phyloP scores from a whole-genome alignment of 2,888 invertebrate species.

The Rhaphigaster nebulosa region DNA sequence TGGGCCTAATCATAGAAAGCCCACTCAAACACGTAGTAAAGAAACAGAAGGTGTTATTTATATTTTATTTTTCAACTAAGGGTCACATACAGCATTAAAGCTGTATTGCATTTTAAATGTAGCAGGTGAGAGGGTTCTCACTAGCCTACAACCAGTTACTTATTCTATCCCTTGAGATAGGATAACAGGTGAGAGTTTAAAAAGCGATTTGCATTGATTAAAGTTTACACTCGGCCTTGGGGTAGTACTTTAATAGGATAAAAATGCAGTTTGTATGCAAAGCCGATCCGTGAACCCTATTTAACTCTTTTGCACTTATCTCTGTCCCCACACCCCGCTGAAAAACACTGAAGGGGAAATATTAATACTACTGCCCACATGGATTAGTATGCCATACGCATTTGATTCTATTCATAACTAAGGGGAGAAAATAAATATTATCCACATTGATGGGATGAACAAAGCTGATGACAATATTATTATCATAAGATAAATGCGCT shows the following conservation, averaged over 20 bases:
- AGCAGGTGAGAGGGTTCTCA: slow-evolving; percentile 35
- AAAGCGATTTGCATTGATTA: slow-evolving; percentile 47
- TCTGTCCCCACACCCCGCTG: neutral
- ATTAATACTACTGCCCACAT: neutral
- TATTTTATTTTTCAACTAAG: neutral
- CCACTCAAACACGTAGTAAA: neutral
- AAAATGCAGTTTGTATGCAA: slow-evolving; percentile 45
- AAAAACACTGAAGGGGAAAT: neutral
- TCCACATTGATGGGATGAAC: neutral
- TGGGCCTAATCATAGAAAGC: neutral
- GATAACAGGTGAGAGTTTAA: slow-evolving; percentile 43
- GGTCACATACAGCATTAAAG: slow-evolving; percentile 2
- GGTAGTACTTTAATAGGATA: slow-evolving; percentile 25
- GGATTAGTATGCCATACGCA: neutral
- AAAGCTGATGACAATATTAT: neutral
- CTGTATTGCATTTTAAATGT: neutral
- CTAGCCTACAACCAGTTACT: slow-evolving; percentile 2
- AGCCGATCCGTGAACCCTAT: slow-evolving; percentile 19
- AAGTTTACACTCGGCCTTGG: slow-evolving; percentile 38
- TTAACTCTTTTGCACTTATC: slow-evolving; percentile 18
- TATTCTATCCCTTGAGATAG: slow-evolving; percentile 30
- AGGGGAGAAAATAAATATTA: neutral
- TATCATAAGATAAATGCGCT: neutral
- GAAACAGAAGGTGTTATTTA: neutral
- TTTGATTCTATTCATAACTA: neutral